A percentile compares a stretch with the other conserved stretches of the same genome.
phyloP scores from a whole-genome alignment of 2,113 vertebrate species.

The Nerophis ophidion region DNA sequence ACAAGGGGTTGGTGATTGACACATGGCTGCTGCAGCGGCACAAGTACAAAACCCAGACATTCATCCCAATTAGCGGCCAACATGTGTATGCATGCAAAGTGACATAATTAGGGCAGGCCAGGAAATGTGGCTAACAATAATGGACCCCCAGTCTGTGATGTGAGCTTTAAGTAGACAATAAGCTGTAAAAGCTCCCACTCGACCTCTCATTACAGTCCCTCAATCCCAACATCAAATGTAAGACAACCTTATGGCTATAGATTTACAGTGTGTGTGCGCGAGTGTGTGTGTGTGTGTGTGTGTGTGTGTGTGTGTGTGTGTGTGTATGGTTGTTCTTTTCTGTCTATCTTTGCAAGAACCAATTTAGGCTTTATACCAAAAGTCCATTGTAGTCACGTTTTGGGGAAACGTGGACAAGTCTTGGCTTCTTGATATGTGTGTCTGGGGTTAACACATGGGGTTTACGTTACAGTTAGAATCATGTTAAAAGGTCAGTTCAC shows the following conservation, averaged over 20 bases:
- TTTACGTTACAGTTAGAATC: conserved; percentile 20
- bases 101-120: conserved; percentile 53
- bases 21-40: conserved; percentile 39
- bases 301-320: conserved; percentile 13
- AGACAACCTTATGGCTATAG: conserved; percentile 32
- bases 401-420: background rate
- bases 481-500: conserved; percentile 17
- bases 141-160: conserved; percentile 29
- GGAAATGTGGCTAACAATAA: conserved; percentile 40
- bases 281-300: background rate
- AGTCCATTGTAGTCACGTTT: conserved; percentile 29
- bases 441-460: conserved; percentile 6
- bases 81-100: conserved; percentile 22
- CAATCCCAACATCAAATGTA: conserved; percentile 53
- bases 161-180: conserved; percentile 54
- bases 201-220: conserved; percentile 47
- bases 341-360: conserved; percentile 20
- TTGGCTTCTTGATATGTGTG: conserved; percentile 29
- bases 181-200: conserved; percentile 53
- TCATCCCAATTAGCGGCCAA: conserved; percentile 54
- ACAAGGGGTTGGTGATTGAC: conserved; percentile 51
- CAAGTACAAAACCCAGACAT: conserved; percentile 52
- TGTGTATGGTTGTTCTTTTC: conserved; percentile 26
- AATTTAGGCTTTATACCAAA: conserved; percentile 35
- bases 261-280: conserved; percentile 20